phyloP scores from a whole-genome alignment of 2,113 vertebrate species.

The Bos indicus region DNA sequence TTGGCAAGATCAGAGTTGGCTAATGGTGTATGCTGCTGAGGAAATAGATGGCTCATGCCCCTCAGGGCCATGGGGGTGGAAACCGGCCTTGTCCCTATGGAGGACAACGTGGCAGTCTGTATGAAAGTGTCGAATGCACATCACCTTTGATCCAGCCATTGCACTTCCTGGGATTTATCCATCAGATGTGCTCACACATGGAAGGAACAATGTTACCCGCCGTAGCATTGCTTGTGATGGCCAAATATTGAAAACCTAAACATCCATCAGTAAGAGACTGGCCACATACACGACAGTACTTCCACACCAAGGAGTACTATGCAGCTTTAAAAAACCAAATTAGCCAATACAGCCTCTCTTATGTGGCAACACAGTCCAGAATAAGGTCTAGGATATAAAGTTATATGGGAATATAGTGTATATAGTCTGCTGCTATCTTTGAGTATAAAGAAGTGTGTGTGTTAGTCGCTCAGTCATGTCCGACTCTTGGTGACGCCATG shows the following conservation, averaged over 20 bases:
- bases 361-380: not conserved
- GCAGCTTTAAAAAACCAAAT: not conserved
- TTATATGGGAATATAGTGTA: not conserved
- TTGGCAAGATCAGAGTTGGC: not conserved
- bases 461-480: not conserved
- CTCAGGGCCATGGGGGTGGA: fast-evolving
- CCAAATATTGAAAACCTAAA: not conserved
- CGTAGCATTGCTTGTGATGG: not conserved
- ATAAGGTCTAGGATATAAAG: not conserved
- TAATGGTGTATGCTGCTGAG: not conserved
- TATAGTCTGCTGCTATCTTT: not conserved
- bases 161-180: not conserved
- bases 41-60: not conserved
- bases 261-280: not conserved
- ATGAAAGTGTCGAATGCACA: not conserved
- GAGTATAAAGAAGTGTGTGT: not conserved
- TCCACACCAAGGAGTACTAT: not conserved
- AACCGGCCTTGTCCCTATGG: fast-evolving
- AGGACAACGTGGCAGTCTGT: not conserved
- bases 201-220: not conserved
- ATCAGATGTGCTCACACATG: not conserved
- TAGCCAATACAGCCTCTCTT: not conserved
- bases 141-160: not conserved
- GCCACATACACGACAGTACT: not conserved
- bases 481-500: not conserved